A percentile compares a stretch with the other conserved stretches of the same genome.
phyloP scores from a whole-genome alignment of 2,888 invertebrate species.

The Hololepta plana region DNA sequence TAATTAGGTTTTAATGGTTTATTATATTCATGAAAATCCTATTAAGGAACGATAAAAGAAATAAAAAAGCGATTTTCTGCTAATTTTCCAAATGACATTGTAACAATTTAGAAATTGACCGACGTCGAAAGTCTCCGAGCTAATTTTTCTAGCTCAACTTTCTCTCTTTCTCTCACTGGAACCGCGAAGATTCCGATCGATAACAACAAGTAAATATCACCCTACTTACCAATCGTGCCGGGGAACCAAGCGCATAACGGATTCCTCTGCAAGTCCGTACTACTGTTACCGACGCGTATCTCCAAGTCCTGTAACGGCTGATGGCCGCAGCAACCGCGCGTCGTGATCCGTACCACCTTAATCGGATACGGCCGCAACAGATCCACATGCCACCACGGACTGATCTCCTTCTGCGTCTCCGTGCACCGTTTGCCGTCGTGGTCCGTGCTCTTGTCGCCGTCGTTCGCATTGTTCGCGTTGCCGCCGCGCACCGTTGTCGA shows the following conservation, averaged over 20 bases:
- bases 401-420: slow-evolving; percentile 75
- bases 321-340: slow-evolving; percentile 69
- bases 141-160: too few species aligned
- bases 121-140: too few species aligned
- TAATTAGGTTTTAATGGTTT: too few species aligned
- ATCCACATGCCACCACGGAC: slow-evolving; percentile 90
- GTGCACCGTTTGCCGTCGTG: slow-evolving; percentile 80
- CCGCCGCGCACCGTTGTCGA: slow-evolving; percentile 78
- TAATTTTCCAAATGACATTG: too few species aligned
- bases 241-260: slow-evolving; percentile 89
- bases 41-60: too few species aligned
- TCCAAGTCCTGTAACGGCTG: slow-evolving; percentile 78
- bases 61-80: too few species aligned
- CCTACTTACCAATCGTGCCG: slow-evolving; percentile 61
- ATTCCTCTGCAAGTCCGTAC: slow-evolving; percentile 69
- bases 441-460: slow-evolving; percentile 66
- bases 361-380: slow-evolving; percentile 68
- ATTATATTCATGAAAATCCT: too few species aligned
- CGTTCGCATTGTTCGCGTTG: slow-evolving; percentile 67
- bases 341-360: slow-evolving; percentile 71
- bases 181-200: too few species aligned
- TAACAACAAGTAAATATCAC: too few species aligned
- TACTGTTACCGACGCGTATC: slow-evolving; percentile 82
- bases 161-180: too few species aligned
- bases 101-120: too few species aligned